These are phyloP conservation scores for Wasmannia auropunctata DNA, from an alignment of 1,140 invertebrate species.

Conservation along the genomic window DNA sequence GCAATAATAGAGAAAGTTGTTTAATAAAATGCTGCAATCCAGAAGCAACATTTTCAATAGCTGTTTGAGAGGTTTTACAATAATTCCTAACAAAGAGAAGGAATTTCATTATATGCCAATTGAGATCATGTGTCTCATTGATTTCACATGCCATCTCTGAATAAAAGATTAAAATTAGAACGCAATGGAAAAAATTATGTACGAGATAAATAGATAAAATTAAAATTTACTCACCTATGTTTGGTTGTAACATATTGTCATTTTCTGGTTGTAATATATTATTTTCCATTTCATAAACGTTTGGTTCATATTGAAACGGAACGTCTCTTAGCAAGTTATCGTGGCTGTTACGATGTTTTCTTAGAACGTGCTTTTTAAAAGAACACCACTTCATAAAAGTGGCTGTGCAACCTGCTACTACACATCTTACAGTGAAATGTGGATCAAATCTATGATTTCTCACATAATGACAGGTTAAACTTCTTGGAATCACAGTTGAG, in stretches of 20 bases:
- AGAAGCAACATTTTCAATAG: not conserved
- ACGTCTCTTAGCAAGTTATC: not conserved
- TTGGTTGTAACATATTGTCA: not conserved
- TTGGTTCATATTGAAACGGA: not conserved
- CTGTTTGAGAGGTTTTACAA: not conserved
- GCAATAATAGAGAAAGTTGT: not conserved
- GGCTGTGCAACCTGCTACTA: not conserved
- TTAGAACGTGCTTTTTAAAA: not conserved
- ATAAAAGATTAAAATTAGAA: not conserved
- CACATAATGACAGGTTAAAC: not conserved
- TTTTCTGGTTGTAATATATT: not conserved
- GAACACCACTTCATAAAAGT: not conserved
- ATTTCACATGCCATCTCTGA: not conserved
- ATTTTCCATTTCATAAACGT: not conserved
- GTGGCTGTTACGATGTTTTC: not conserved
- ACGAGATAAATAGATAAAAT: not conserved
- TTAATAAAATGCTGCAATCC: not conserved
- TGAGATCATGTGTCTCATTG: not conserved
- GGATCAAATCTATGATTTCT: not conserved
- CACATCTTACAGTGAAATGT: not conserved
- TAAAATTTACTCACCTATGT: not conserved
- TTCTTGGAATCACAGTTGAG: not conserved
- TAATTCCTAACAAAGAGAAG: not conserved
- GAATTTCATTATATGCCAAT: not conserved
- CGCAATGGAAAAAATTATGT: not conserved